Evolutionary conservation across 2,113 vertebrate genomes (phyloP).

Genomic region (Bubo scandiacus): DNA sequence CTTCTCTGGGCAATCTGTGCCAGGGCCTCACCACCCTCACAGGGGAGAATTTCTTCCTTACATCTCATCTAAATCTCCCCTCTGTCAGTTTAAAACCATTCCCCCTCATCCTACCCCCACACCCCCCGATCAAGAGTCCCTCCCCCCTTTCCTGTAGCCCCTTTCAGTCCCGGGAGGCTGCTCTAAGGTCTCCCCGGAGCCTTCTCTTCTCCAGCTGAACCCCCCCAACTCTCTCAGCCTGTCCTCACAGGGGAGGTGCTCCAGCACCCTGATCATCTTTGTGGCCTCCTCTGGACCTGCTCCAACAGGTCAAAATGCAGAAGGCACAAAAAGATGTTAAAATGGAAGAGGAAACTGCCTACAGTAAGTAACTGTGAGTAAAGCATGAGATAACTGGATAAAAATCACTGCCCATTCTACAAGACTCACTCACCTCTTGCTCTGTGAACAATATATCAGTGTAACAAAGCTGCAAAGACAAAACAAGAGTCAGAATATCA

Average conservation of each 20-base stretch:
- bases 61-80: no score
- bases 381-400: background rate
- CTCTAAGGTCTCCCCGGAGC: background rate
- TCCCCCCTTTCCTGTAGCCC: background rate
- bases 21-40: no score
- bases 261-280: no score
- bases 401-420: background rate
- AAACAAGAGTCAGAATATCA: background rate
- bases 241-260: no score
- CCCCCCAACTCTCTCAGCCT: no score
- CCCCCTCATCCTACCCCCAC: no score
- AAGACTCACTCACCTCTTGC: constrained; percentile 87
- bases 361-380: background rate
- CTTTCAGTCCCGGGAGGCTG: no score
- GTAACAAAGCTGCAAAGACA: constrained; percentile 88
- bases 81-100: no score
- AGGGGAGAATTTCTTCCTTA: no score
- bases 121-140: background rate
- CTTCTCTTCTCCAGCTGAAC: background rate
- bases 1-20: no score
- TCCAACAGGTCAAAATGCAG: background rate
- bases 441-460: constrained; percentile 98
- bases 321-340: background rate
- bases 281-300: no score
- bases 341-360: background rate